Evolutionary conservation across 2,888 invertebrate genomes (phyloP).

Genomic region (Panopea generosa): DNA sequence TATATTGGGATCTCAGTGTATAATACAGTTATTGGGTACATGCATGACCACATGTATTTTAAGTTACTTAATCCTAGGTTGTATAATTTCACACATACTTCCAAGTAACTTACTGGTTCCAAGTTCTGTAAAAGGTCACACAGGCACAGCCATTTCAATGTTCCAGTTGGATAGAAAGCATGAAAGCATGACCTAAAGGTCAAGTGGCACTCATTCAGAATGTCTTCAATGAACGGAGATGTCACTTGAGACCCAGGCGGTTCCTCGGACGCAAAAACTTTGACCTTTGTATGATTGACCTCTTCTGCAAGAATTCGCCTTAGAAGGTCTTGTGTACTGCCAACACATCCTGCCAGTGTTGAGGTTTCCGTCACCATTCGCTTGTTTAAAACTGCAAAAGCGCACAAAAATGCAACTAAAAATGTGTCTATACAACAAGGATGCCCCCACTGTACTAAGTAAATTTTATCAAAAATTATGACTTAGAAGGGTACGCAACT

Average conservation of each 20-base stretch:
- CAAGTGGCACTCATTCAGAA: slow-evolving; percentile 95
- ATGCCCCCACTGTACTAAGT: too few relatives aligned
- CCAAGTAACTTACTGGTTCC: slow-evolving; percentile 77
- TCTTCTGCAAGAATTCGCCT: slow-evolving; percentile 93
- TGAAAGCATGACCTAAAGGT: slow-evolving; percentile 97
- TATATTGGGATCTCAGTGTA: too few relatives aligned
- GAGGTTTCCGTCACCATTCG: slow-evolving; percentile 88
- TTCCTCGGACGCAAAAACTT: slow-evolving; percentile 68
- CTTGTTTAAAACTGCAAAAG: slow-evolving; percentile 40
- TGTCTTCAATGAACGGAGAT: slow-evolving; percentile 85
- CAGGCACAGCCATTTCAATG: slow-evolving; percentile 96
- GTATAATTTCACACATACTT: neutral
- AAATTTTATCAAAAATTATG: too few relatives aligned
- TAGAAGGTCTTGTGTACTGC: slow-evolving; percentile 92
- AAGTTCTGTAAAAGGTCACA: slow-evolving; percentile 88
- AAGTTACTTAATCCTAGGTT: neutral
- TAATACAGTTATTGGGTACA: too few relatives aligned
- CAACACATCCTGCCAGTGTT: slow-evolving; percentile 93
- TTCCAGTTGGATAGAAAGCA: slow-evolving; percentile 97
- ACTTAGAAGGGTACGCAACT: too few relatives aligned
- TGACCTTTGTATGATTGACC: slow-evolving; percentile 64
- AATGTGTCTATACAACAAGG: too few relatives aligned
- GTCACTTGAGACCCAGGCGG: slow-evolving; percentile 68
- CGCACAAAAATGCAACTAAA: neutral
- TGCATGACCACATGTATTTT: too few relatives aligned